Evolutionary conservation across 1,140 invertebrate genomes (phyloP).

Genomic region (Metaphire vulgaris): DNA sequence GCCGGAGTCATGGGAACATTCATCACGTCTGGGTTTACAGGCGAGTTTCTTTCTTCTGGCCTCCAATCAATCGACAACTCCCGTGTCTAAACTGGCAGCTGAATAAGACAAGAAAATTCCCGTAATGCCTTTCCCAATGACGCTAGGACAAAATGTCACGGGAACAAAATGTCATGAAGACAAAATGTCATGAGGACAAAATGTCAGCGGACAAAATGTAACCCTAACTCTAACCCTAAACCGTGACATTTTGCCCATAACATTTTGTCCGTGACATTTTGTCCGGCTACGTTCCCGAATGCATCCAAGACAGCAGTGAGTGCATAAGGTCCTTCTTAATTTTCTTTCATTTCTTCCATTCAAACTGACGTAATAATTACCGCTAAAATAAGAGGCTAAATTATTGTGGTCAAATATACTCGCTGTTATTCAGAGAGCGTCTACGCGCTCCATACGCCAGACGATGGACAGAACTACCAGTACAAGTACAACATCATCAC

Average conservation of each 20-base stretch:
- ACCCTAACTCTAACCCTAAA: too few species aligned
- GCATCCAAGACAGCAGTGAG: too few species aligned
- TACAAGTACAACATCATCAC: background rate
- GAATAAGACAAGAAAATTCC: background rate
- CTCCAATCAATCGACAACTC: too few species aligned
- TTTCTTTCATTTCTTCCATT: background rate
- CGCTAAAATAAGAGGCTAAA: background rate
- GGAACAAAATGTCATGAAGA: background rate
- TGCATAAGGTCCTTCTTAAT: background rate
- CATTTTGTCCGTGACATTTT: background rate
- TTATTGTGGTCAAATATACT: background rate
- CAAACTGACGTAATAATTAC: background rate
- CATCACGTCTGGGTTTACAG: background rate
- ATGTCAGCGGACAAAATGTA: background rate
- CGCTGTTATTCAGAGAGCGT: background rate
- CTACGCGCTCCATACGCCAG: background rate
- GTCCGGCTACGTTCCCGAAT: too few species aligned
- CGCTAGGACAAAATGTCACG: background rate
- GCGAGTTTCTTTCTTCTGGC: background rate
- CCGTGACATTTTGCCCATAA: background rate
- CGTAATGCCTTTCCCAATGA: background rate
- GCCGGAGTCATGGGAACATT: background rate
- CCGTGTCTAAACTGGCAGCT: background rate
- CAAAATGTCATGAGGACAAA: background rate
- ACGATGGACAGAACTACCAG: conserved; percentile 6